Evolutionary conservation across 2,113 vertebrate genomes (phyloP).

Genomic region (Pholis gunnellus): DNA sequence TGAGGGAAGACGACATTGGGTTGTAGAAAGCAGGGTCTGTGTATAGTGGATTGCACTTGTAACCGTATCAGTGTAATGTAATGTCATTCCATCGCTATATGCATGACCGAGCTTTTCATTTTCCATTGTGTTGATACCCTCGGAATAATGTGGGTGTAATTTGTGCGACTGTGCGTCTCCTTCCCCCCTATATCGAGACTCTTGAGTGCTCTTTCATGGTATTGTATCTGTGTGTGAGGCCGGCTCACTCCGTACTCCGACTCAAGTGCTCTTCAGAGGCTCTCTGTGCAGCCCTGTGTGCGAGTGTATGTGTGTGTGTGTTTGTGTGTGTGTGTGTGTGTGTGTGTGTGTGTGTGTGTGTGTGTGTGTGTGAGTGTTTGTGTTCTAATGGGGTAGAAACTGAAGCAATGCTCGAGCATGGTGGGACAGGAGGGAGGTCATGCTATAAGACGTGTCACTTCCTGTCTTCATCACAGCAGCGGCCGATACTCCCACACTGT

Average conservation of each 20-base stretch:
- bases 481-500: constrained; percentile 51
- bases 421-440: constrained; percentile 68
- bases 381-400: constrained; percentile 62
- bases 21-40: background rate
- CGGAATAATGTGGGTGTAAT: constrained; percentile 55
- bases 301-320: background rate
- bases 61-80: constrained; percentile 21
- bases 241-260: constrained; percentile 29
- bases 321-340: constrained; percentile 30
- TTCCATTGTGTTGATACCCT: constrained; percentile 5
- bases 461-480: constrained; percentile 69
- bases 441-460: constrained; percentile 73
- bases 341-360: constrained; percentile 29
- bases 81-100: constrained; percentile 42
- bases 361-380: constrained; percentile 30
- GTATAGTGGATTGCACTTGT: constrained; percentile 7
- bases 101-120: constrained; percentile 59
- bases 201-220: constrained; percentile 57
- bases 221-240: constrained; percentile 53
- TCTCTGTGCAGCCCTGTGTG: background rate
- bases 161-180: constrained; percentile 24
- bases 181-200: constrained; percentile 19
- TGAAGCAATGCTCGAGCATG: constrained; percentile 54
- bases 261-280: constrained; percentile 49
- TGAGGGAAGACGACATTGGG: background rate